A percentile compares a stretch with the other conserved stretches of the same genome.
Evolutionary conservation across 64 coral and sea anemone species (phyloP).

Genomic region (Hydrozoanthus tunicans): DNA sequence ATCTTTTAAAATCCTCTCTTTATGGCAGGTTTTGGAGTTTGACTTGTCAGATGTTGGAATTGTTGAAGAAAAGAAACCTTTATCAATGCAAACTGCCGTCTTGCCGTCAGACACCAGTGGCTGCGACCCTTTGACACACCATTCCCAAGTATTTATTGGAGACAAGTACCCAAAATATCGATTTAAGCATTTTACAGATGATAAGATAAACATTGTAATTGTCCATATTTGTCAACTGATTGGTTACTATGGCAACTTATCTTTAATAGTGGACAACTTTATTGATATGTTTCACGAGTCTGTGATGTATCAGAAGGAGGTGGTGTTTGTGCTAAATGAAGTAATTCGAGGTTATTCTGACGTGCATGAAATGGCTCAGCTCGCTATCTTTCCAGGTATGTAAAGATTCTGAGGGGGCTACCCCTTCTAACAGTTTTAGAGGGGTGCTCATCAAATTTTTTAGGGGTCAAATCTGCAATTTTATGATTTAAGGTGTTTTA

Average conservation of each 20-base stretch:
- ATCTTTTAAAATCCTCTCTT: not conserved
- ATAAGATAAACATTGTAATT: conserved; percentile 68
- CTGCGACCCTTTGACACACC: conserved; percentile 53
- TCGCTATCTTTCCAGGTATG: conserved; percentile 35
- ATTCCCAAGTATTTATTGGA: conserved; percentile 16
- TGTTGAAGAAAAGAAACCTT: conserved; percentile 81
- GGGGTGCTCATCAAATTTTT: too few species aligned
- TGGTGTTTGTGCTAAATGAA: conserved; percentile 87
- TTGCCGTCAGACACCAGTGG: conserved; percentile 63
- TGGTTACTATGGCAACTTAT: conserved; percentile 87
- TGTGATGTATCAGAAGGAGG: conserved; percentile 74
- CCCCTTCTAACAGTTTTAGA: too few species aligned
- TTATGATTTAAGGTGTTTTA: too few species aligned
- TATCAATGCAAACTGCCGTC: conserved; percentile 56
- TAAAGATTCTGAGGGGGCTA: too few species aligned
- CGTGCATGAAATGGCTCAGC: not conserved
- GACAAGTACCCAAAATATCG: conserved; percentile 70
- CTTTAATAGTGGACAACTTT: conserved; percentile 84
- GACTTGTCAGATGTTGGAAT: conserved; percentile 85
- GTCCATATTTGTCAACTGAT: conserved; percentile 73
- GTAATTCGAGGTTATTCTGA: conserved; percentile 70
- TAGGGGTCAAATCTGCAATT: too few species aligned
- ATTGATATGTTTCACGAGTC: conserved; percentile 92
- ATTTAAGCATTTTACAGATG: conserved; percentile 93
- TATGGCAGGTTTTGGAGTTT: conserved; percentile 86